Percentiles rank a stretch among this genome's conserved stretches.
Conservation (phyloP, 2,113 vertebrate genomes). For the Menura novaehollandiae region DNA sequence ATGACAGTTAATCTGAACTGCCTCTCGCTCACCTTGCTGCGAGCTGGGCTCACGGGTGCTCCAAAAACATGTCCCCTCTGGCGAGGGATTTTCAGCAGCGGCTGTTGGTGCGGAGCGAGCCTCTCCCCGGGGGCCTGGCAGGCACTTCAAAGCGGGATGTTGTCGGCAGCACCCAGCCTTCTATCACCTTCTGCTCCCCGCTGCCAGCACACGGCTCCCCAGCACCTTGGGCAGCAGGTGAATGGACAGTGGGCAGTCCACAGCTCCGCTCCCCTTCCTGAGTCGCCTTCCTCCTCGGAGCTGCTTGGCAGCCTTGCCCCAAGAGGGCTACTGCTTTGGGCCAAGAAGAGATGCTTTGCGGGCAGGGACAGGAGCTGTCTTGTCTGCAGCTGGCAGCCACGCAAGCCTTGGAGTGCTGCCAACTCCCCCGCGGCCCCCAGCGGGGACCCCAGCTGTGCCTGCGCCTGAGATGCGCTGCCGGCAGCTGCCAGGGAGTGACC, state of each 20-base stretch:
- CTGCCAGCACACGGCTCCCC: background rate
- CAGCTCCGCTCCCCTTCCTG: accelerated
- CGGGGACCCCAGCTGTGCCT: constrained; percentile 38
- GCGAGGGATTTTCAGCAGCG: background rate
- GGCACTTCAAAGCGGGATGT: background rate
- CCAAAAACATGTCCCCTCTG: background rate
- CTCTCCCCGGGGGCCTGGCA: constrained; percentile 5
- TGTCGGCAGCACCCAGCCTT: background rate
- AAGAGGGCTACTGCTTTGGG: background rate
- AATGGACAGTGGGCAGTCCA: background rate
- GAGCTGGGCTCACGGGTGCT: background rate
- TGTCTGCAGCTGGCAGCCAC: constrained; percentile 21
- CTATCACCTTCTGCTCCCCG: background rate
- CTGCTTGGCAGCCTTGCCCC: background rate
- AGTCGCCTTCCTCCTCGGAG: background rate
- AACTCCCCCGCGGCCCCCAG: background rate
- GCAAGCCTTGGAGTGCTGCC: background rate
- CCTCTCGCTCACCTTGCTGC: background rate
- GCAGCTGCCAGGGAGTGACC: constrained; percentile 1
- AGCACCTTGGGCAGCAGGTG: background rate
- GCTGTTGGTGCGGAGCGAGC: background rate
- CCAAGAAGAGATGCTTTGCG: background rate
- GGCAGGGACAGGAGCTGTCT: constrained; percentile 22
- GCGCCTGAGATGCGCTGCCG: background rate
- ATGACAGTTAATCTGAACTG: background rate